Evolutionary conservation across 2,888 invertebrate genomes (phyloP).

Genomic region (Pseudolycoriella hygida): DNA sequence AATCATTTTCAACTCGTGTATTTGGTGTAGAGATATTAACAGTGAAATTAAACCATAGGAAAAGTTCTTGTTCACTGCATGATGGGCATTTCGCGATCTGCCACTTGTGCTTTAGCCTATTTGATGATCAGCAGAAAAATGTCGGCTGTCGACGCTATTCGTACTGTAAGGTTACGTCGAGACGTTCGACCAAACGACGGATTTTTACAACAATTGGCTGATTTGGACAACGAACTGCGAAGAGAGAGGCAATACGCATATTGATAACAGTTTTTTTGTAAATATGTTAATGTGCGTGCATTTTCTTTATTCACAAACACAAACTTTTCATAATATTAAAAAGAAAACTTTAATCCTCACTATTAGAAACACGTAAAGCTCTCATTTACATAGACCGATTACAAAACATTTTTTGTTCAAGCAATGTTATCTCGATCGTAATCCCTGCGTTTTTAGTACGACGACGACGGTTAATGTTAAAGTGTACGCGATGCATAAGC

Average conservation of each 20-base stretch:
- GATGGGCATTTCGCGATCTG: slow-evolving; percentile 67
- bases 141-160: slow-evolving; percentile 56
- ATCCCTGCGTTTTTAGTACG: too few species aligned
- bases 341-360: neutral
- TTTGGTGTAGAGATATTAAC: too few species aligned
- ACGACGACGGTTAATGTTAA: too few species aligned
- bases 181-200: slow-evolving; percentile 66
- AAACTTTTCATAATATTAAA: neutral
- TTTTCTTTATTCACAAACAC: neutral
- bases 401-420: too few species aligned
- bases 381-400: too few species aligned
- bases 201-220: slow-evolving; percentile 58
- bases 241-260: slow-evolving; percentile 24
- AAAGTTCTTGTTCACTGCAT: slow-evolving; percentile 65
- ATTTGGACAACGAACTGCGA: slow-evolving; percentile 42
- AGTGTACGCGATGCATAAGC: too few species aligned
- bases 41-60: slow-evolving; percentile 31
- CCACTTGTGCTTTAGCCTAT: slow-evolving; percentile 63
- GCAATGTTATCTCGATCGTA: too few species aligned
- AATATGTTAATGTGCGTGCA: neutral
- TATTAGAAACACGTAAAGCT: too few species aligned
- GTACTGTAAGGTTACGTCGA: slow-evolving; percentile 47
- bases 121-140: slow-evolving; percentile 63
- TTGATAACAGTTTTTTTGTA: neutral
- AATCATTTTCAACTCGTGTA: too few species aligned